Base-by-base conservation (phyloP, 37 sponge, comb jelly and placozoan species). In the Geodia barretti region DNA sequence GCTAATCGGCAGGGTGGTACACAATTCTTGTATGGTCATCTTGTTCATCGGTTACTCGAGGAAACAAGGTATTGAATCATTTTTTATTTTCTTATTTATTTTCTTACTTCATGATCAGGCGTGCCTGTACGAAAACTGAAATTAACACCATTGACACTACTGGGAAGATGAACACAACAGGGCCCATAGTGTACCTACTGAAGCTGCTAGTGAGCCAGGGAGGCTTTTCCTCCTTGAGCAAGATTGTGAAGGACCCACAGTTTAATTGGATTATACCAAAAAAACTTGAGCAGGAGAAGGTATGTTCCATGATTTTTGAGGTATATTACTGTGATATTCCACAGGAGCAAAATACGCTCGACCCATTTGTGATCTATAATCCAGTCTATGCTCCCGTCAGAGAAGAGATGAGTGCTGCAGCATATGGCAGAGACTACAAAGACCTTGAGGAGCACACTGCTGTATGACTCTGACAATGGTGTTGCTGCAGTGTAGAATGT, bases 351-450 rank as follows among this genome's bases (percentile, higher is more conserved):
- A 67, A 63, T 34, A 40, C 62, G 1, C 73, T 79, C 0, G 92
- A 92, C 59, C 83, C 81, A 32, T 92, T 83, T 88, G 89, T 84
- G 25, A 60, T 92, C 30, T 87, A 84, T 70, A 76, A 74, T 47
- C 54, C 54, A 47, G 54, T 47, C 54, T 92, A 92, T 64, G 25
- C 35, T 4, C 28, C 26, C 32, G 26, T 92, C 43, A 77, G 85
- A 33, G 64, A 47, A 33, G 68, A 68, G 60, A 79, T 92, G 28
- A 67, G 61, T 65, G 73, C 35, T n/a, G 84, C 84, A 21, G 65
- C 47, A 2, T 79, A 73, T 64, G 79, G 84, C 30, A 82, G 70
- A 35, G 63, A 85, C 4, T 0, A 80, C 0, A 38, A 32, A 70
- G 38, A 80, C 4, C 58, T 85, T 28, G 31, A 26, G 9, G 78